Evolutionary conservation across 2,797 vertebrate species (phyloP).

Genomic region (Apogon talboti): DNA sequence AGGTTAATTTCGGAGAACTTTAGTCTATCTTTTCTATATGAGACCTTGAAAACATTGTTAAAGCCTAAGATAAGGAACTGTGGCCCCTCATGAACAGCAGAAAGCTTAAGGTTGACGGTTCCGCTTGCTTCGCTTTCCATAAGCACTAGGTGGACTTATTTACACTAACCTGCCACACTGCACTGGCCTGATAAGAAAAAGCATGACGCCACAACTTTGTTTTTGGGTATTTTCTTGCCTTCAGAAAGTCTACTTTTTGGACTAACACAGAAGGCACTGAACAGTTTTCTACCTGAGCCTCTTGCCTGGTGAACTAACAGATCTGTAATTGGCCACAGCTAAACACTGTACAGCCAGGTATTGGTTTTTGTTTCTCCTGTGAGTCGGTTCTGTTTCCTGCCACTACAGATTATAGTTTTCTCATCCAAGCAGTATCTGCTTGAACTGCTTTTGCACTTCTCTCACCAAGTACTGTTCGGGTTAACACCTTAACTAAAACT

Average conservation of each 20-base stretch:
- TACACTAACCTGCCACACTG: conserved; percentile 2
- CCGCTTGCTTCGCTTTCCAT: neutral
- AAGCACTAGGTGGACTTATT: neutral
- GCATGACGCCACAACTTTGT: neutral
- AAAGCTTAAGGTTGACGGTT: neutral
- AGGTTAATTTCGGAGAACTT: conserved; percentile 1
- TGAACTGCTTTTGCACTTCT: conserved; percentile 33
- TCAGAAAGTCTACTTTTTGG: conserved; percentile 25
- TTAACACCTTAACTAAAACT: conserved; percentile 35
- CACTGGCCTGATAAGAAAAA: conserved; percentile 5
- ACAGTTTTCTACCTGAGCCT: conserved; percentile 42
- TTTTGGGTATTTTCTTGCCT: conserved; percentile 32
- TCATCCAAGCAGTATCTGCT: conserved; percentile 29
- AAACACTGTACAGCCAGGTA: conserved; percentile 53
- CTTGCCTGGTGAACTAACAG: conserved; percentile 40
- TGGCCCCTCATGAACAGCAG: neutral
- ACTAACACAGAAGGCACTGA: conserved; percentile 19
- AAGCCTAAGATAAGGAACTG: neutral
- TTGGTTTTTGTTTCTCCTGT: conserved; percentile 47
- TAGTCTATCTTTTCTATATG: neutral
- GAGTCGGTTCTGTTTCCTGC: conserved; percentile 47
- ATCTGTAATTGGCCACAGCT: conserved; percentile 54
- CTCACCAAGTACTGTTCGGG: conserved; percentile 35
- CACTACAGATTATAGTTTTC: conserved; percentile 59
- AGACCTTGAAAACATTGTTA: neutral